These are phyloP conservation scores for Heterotis niloticus DNA, from an alignment of 2,113 vertebrate genomes.

Conservation along the genomic window DNA sequence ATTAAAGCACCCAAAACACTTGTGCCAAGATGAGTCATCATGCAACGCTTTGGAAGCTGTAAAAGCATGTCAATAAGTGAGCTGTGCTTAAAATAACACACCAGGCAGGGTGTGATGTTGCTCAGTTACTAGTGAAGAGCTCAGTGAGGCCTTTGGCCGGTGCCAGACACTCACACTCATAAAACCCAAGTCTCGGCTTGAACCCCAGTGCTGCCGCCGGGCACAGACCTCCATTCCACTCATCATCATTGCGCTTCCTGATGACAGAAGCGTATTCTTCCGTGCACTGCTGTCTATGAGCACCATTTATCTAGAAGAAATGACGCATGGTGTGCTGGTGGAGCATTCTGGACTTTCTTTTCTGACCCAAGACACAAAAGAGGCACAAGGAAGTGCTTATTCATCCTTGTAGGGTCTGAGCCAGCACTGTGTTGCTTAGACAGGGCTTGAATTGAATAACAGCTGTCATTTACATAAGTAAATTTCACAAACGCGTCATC, in stretches of 20 bases:
- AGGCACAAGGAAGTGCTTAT: background rate
- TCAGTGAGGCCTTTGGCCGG: background rate
- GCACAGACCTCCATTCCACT: background rate
- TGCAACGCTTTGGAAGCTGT: background rate
- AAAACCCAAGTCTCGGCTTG: background rate
- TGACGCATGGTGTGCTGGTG: too few relatives aligned
- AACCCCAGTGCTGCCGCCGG: background rate
- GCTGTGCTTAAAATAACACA: background rate
- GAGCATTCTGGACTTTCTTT: background rate
- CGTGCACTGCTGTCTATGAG: background rate
- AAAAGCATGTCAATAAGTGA: background rate
- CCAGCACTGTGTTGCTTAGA: background rate
- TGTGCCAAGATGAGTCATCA: background rate
- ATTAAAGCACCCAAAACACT: background rate
- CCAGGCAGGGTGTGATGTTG: background rate
- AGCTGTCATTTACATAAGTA: conserved; percentile 18
- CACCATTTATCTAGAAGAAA: background rate
- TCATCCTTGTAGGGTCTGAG: background rate
- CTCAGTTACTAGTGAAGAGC: background rate
- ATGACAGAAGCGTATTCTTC: background rate
- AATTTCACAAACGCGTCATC: conserved; percentile 5
- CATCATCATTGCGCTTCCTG: background rate
- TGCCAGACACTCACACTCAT: background rate
- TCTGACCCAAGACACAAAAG: background rate
- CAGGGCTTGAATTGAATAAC: background rate